Evolutionary conservation across 2,888 invertebrate species (phyloP), one percentile per base, ranked within the genome.

Genomic region (Leptopilina syphax): DNA sequence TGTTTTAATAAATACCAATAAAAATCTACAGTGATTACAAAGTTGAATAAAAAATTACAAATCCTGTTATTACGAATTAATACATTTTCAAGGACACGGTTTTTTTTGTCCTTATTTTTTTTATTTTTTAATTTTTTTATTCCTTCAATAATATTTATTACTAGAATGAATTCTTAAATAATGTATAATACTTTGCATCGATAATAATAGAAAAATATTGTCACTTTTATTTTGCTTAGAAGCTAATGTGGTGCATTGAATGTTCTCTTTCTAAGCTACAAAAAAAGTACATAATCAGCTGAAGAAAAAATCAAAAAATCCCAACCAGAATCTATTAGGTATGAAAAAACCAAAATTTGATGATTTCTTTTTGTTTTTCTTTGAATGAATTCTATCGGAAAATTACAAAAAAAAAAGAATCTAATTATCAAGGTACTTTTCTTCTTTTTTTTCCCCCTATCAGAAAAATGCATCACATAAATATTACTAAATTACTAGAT

Each of bases 1-100:
- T 87, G 84, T 87, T 90, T 90, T 90, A 90, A 90, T 90, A 90
- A 90, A 90, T 90, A 90, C 88, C 85, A 86, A 89, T 90, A 88
- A 86, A 89, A 90, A 90, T 90, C 89, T 90, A 90, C 90, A 90
- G 84, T 85, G 88, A 82, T 89, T 90, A 90, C 89, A 90, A 90
- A 90, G 87, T 81, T 87, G 84, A 84, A 87, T 90, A 90, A 85
- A 90, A 90, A 90, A 90, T 90, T 90, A 90, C 89, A 89, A 87
- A 83, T 84, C 87, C 84, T 84, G 85, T 84, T 78, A 87, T 77
- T 86, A 84, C 50, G 50, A 50, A 50, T 50, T 50, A 50, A 10
- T 83, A 81, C 77, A 83, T 82, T 81, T 84, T 86, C 87, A 86
- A 34, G 86, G 88, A 88, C 83, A 76, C 81, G 86, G 85, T 34